A percentile compares a stretch with the other conserved stretches of the same genome.
Conservation (phyloP, 2,113 vertebrate species). For the Neodontobutis hainanensis region DNA sequence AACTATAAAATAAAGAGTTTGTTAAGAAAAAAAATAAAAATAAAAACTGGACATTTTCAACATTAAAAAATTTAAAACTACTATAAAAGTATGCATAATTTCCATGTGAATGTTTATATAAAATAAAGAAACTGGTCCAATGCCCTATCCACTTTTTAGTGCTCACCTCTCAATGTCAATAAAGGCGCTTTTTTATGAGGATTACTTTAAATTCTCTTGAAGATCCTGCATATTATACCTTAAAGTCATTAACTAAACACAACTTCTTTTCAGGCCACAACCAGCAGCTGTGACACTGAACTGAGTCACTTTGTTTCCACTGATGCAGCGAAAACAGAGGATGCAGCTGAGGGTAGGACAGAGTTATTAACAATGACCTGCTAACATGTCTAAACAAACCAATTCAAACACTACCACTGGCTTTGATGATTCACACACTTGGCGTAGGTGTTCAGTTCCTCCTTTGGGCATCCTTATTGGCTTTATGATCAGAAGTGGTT, state of each 20-base stretch:
- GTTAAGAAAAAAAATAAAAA: too few relatives aligned
- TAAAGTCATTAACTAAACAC: neutral
- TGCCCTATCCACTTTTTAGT: neutral
- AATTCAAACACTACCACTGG: conserved; percentile 31
- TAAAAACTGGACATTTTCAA: too few relatives aligned
- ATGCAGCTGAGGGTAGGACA: conserved; percentile 45
- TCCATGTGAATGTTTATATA: too few relatives aligned
- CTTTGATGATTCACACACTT: conserved; percentile 64
- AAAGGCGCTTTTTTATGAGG: neutral
- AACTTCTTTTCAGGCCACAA: neutral
- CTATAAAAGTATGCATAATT: too few relatives aligned
- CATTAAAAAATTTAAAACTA: too few relatives aligned
- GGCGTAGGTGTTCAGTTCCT: conserved; percentile 29
- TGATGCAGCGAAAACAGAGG: conserved; percentile 21
- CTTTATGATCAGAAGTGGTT: conserved; percentile 33
- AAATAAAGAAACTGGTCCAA: too few relatives aligned
- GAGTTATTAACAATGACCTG: conserved; percentile 44
- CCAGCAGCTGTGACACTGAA: neutral
- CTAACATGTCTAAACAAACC: conserved; percentile 62
- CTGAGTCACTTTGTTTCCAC: neutral
- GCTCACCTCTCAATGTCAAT: neutral
- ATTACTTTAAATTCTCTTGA: neutral
- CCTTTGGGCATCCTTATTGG: conserved; percentile 22
- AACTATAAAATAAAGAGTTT: too few relatives aligned
- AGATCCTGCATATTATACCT: neutral